Evolutionary conservation across 2,888 invertebrate genomes (phyloP), one percentile per base, ranked within the genome.

Genomic region (Himalopsyche anomala): DNA sequence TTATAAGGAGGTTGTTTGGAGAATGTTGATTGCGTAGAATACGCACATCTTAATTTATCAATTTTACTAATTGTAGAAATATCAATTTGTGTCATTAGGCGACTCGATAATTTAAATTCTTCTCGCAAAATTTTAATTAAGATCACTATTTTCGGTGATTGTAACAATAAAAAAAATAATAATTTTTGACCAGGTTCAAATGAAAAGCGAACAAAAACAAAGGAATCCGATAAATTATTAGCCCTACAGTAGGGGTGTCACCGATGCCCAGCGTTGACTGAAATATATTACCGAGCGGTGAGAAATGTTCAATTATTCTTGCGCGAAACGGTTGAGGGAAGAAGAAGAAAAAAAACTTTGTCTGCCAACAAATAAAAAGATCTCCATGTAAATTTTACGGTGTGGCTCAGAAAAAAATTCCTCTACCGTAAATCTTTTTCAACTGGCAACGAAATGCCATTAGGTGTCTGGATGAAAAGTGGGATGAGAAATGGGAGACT

Each of bases 291-390:
- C 62, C 62, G 19, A 28, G 62, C 62, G n/a, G 62, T 62, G 62
- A 62, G 62, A 62, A 62, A 62, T 62, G 62, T 62, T 28, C 62
- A 62, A 62, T 62, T 62, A 62, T 62, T 62, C 28, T 28, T 28
- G 11, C 62, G 28, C 62, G 28, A 62, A 62, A 11, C 19, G 62
- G 62, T 62, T 28, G 62, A 62, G 28, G 62, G 62, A 62, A 62
- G 62, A 62, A 62, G 62, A 62, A 62, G 62, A 62, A 62, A 62
- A 62, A 62, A 62, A 62, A 62, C 62, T 62, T 62, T 19, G 62
- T 62, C 62, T 62, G 62, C 19, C 62, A 62, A 62, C 62, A 62
- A 62, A 62, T 62, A 62, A 62, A 62, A 62, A 62, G 62, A 62
- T 62, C 62, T n/a, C 19, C 62, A 62, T 62, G 62, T 62, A 62